Percentiles rank a stretch among this genome's conserved stretches.
These are phyloP conservation scores for Neodontobutis hainanensis DNA, from an alignment of 2,113 vertebrate genomes.

Conservation along the genomic window DNA sequence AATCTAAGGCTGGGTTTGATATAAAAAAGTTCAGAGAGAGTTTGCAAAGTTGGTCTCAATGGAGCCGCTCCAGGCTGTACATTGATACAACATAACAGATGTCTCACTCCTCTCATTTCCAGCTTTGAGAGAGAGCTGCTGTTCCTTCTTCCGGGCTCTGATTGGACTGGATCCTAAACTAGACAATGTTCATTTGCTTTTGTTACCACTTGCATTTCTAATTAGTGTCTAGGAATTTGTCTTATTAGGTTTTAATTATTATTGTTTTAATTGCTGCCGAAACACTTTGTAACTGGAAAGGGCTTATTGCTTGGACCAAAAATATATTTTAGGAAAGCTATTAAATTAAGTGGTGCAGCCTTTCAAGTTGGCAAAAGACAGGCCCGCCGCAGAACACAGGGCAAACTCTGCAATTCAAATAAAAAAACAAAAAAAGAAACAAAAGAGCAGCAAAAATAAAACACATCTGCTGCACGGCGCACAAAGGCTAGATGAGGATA, in stretches of 20 bases:
- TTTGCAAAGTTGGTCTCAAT: slow-evolving; percentile 52
- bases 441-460: not conserved
- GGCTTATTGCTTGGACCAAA: slow-evolving; percentile 16
- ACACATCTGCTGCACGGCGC: slow-evolving; percentile 1
- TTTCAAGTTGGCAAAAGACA: slow-evolving; percentile 14
- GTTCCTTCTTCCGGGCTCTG: slow-evolving; percentile 38
- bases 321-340: slow-evolving; percentile 8
- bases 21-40: slow-evolving; percentile 55
- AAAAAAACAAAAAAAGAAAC: slow-evolving; percentile 10
- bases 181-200: slow-evolving; percentile 39
- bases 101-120: slow-evolving; percentile 48
- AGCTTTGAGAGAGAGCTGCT: slow-evolving; percentile 39
- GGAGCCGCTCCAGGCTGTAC: slow-evolving; percentile 47
- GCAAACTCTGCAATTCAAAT: slow-evolving; percentile 21
- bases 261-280: slow-evolving; percentile 35
- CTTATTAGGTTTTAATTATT: slow-evolving; percentile 58
- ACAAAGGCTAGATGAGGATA: not conserved
- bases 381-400: slow-evolving; percentile 14
- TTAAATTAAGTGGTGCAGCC: slow-evolving; percentile 25
- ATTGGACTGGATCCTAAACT: slow-evolving; percentile 49
- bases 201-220: slow-evolving; percentile 43
- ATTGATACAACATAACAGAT: slow-evolving; percentile 60
- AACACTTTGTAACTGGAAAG: slow-evolving; percentile 24
- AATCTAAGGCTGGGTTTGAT: slow-evolving; percentile 55
- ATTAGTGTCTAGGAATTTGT: slow-evolving; percentile 49